Evolutionary conservation across 2,888 invertebrate genomes (phyloP).

Genomic region (Smittia sp.): DNA sequence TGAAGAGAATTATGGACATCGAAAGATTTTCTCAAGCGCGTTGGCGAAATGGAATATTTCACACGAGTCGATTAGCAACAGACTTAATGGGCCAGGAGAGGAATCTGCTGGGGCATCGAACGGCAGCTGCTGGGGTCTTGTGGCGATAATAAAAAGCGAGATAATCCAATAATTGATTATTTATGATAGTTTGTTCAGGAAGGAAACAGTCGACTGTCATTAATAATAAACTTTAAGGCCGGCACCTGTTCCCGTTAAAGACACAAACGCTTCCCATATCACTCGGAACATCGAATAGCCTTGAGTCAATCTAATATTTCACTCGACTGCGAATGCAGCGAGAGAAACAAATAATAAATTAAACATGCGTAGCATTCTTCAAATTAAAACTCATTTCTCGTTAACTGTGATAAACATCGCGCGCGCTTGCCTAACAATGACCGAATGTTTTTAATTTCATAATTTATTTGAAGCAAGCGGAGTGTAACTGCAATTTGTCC

Average conservation of each 20-base stretch:
- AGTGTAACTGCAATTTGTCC: slow-evolving; percentile 40
- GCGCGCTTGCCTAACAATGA: slow-evolving; percentile 32
- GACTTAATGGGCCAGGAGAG: background rate
- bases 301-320: slow-evolving; percentile 38
- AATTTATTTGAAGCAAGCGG: slow-evolving; percentile 35
- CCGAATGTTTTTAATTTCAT: slow-evolving; percentile 39
- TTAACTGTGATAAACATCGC: slow-evolving; percentile 30
- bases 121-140: slow-evolving; percentile 14
- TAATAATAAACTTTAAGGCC: slow-evolving; percentile 10
- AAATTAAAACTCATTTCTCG: slow-evolving; percentile 33
- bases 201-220: slow-evolving; percentile 15
- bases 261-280: background rate
- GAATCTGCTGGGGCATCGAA: background rate
- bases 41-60: background rate
- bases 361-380: slow-evolving; percentile 37
- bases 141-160: slow-evolving; percentile 13
- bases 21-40: slow-evolving; percentile 31
- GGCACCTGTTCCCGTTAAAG: background rate
- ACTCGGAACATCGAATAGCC: slow-evolving; percentile 17
- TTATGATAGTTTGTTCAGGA: slow-evolving; percentile 17
- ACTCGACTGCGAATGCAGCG: slow-evolving; percentile 24
- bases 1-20: slow-evolving; percentile 35
- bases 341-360: slow-evolving; percentile 19
- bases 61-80: background rate
- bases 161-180: slow-evolving; percentile 34